phyloP scores from a whole-genome alignment of 2,888 invertebrate genomes.

The Icerya purchasi region DNA sequence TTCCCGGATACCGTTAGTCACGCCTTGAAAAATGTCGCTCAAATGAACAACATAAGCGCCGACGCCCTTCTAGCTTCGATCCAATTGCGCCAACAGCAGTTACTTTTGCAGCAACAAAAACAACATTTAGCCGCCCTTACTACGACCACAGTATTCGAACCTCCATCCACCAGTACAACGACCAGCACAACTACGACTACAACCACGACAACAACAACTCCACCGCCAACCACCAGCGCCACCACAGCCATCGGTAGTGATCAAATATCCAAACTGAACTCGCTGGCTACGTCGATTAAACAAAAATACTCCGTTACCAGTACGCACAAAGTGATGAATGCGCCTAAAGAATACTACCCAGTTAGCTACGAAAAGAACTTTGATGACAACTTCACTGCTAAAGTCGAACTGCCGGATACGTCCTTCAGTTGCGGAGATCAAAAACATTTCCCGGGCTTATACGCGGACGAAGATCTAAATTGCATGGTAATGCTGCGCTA shows the following conservation, averaged over 20 bases:
- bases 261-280: constrained; percentile 19
- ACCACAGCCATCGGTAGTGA: constrained; percentile 22
- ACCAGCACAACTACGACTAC: constrained; percentile 27
- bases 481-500: constrained; percentile 47
- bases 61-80: constrained; percentile 58
- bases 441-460: constrained; percentile 73
- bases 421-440: constrained; percentile 69
- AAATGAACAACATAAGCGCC: constrained; percentile 55
- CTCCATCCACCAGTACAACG: constrained; percentile 28
- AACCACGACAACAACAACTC: constrained; percentile 21
- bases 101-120: constrained; percentile 12
- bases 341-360: constrained; percentile 70
- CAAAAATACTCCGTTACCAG: constrained; percentile 21
- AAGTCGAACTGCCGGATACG: constrained; percentile 63
- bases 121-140: constrained; percentile 25
- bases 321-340: constrained; percentile 56
- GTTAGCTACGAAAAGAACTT: constrained; percentile 74
- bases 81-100: constrained; percentile 21
- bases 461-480: constrained; percentile 67
- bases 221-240: constrained; percentile 26
- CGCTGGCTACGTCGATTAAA: constrained; percentile 20
- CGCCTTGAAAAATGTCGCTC: constrained; percentile 30
- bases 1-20: constrained; percentile 16
- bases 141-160: constrained; percentile 26
- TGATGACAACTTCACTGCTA: constrained; percentile 65